Evolutionary conservation across 2,113 vertebrate genomes (phyloP).

Genomic region (Eulemur macaco): DNA sequence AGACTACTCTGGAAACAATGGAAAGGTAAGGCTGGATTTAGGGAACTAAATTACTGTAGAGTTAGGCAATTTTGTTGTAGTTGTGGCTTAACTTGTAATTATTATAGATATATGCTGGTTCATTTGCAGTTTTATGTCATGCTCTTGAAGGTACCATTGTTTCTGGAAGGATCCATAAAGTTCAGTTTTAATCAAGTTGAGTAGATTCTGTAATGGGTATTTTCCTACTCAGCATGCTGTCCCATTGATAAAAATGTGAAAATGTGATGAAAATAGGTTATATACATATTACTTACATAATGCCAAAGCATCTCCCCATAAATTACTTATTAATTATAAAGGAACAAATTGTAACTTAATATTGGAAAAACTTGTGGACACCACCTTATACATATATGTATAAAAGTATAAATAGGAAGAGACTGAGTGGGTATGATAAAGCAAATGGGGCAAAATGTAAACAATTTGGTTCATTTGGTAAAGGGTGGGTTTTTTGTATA

Average conservation of each 20-base stretch:
- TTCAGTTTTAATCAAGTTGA: conserved; percentile 15
- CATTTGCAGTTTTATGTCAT: neutral
- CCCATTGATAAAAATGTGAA: neutral
- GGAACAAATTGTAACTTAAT: neutral
- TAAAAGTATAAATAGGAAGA: neutral
- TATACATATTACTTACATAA: neutral
- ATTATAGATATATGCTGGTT: neutral
- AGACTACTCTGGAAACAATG: neutral
- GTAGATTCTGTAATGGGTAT: neutral
- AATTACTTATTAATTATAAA: neutral
- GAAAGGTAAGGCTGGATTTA: neutral
- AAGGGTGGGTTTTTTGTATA: neutral
- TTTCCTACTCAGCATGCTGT: neutral
- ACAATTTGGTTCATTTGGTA: neutral
- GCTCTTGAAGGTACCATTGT: neutral
- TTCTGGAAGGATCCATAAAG: neutral
- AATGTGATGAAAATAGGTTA: neutral
- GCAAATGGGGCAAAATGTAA: neutral
- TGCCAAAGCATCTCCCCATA: neutral
- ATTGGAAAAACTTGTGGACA: neutral
- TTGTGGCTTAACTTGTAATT: neutral
- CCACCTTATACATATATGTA: neutral
- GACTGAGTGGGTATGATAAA: neutral
- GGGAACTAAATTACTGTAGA: neutral
- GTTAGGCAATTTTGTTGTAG: neutral